Percentiles rank a stretch among this genome's conserved stretches.
phyloP scores from a whole-genome alignment of 1,140 invertebrate species.

The Gonatopus flavifemur region DNA sequence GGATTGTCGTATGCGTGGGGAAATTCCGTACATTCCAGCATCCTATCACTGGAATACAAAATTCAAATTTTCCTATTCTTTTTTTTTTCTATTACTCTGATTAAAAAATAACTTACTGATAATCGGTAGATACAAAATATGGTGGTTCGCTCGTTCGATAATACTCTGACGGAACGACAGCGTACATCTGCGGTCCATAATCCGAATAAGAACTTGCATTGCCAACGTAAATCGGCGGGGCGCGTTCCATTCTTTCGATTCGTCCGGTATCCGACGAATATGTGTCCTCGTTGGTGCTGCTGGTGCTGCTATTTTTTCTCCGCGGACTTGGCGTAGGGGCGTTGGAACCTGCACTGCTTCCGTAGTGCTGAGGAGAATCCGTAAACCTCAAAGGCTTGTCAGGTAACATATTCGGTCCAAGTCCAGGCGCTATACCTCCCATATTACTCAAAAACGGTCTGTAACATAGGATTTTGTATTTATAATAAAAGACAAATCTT shows the following conservation, averaged over 20 bases:
- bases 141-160: slow-evolving; percentile 46
- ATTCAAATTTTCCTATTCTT: too few relatives aligned
- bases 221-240: slow-evolving; percentile 60
- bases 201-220: slow-evolving; percentile 41
- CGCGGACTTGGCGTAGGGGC: slow-evolving; percentile 72
- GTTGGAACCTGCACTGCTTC: slow-evolving; percentile 44
- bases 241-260: slow-evolving; percentile 53
- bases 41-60: slow-evolving; percentile 44
- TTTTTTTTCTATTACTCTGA: background rate
- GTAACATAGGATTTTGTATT: too few relatives aligned
- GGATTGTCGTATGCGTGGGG: slow-evolving; percentile 66
- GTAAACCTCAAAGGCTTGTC: slow-evolving; percentile 73
- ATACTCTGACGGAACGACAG: slow-evolving; percentile 39
- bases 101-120: slow-evolving; percentile 47
- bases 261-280: slow-evolving; percentile 49
- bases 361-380: slow-evolving; percentile 74
- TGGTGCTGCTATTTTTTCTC: slow-evolving; percentile 68
- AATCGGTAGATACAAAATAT: slow-evolving; percentile 45
- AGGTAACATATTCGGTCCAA: slow-evolving; percentile 36
- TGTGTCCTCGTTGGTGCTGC: slow-evolving; percentile 63
- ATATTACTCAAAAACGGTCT: slow-evolving; percentile 53
- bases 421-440: slow-evolving; percentile 49
- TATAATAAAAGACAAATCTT: slow-evolving; percentile 4
- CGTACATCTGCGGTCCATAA: slow-evolving; percentile 47
- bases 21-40: slow-evolving; percentile 52